Evolutionary conservation across 2,113 vertebrate genomes (phyloP).

Genomic region (Sylvicapra grimmia): DNA sequence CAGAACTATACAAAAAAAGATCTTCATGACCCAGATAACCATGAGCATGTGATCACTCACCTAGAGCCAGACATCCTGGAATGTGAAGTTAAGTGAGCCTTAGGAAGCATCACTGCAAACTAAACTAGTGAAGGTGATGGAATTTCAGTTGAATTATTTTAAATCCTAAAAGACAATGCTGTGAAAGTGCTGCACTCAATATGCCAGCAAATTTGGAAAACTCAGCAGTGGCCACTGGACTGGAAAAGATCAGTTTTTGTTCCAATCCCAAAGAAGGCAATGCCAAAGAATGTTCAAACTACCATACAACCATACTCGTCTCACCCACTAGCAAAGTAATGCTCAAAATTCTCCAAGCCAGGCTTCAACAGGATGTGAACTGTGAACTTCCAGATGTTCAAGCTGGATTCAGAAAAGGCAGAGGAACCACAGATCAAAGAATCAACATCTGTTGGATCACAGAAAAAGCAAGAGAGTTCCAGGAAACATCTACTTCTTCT

Average conservation of each 20-base stretch:
- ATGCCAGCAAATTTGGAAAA: not conserved
- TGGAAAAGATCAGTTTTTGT: too few relatives aligned
- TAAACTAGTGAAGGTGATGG: too few relatives aligned
- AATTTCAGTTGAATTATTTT: not conserved
- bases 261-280: too few relatives aligned
- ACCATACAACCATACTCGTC: too few relatives aligned
- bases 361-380: not conserved
- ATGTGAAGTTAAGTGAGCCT: too few relatives aligned
- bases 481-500: not conserved
- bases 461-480: not conserved
- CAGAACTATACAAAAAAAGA: not conserved
- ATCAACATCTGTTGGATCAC: not conserved
- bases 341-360: not conserved
- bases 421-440: not conserved
- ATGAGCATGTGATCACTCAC: too few relatives aligned
- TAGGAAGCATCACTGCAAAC: too few relatives aligned
- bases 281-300: too few relatives aligned
- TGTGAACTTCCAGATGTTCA: not conserved
- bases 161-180: not conserved
- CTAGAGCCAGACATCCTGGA: too few relatives aligned
- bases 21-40: not conserved
- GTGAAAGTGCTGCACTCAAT: not conserved
- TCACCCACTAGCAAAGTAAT: not conserved
- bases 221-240: not conserved
- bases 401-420: not conserved